Conservation (phyloP, 2,113 vertebrate genomes). For the Pionites leucogaster region DNA sequence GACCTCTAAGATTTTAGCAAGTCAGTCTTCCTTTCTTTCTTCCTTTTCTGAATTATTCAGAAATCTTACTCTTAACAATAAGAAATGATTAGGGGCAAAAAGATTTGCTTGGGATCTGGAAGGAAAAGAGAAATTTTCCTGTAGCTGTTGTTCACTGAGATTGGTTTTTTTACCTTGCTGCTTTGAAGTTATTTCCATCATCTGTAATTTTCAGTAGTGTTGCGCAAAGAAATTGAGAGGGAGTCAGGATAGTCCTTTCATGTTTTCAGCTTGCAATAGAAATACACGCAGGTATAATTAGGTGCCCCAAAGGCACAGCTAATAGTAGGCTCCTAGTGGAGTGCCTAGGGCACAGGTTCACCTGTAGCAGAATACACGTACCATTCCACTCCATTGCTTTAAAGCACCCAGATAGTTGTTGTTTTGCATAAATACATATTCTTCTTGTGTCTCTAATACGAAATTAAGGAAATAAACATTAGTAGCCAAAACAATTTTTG, state of each 20-base stretch:
- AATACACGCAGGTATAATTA: not conserved
- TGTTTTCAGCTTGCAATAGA: slow-evolving; percentile 3
- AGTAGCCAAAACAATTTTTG: not conserved
- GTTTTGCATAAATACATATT: not conserved
- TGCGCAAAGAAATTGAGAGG: slow-evolving; percentile 4
- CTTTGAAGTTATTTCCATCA: slow-evolving; percentile 61
- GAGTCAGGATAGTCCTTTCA: slow-evolving; percentile 15
- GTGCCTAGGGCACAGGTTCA: not conserved
- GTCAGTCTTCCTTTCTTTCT: not conserved
- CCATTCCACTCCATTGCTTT: not conserved
- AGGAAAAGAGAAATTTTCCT: not conserved
- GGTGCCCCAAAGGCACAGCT: not conserved
- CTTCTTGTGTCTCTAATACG: not conserved
- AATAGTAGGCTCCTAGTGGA: not conserved
- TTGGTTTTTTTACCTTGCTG: not conserved
- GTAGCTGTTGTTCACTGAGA: not conserved
- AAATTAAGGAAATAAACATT: not conserved
- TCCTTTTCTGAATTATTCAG: not conserved
- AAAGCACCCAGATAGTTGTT: not conserved
- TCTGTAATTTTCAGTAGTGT: slow-evolving; percentile 44
- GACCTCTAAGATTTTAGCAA: not conserved
- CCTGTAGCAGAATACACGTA: accelerated
- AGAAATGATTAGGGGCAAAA: not conserved
- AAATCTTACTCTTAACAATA: not conserved
- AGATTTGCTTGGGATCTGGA: not conserved